Percentiles rank a stretch among this genome's conserved stretches.
These are phyloP conservation scores for Triops cancriformis DNA, from an alignment of 1,140 invertebrate species.

Conservation along the genomic window DNA sequence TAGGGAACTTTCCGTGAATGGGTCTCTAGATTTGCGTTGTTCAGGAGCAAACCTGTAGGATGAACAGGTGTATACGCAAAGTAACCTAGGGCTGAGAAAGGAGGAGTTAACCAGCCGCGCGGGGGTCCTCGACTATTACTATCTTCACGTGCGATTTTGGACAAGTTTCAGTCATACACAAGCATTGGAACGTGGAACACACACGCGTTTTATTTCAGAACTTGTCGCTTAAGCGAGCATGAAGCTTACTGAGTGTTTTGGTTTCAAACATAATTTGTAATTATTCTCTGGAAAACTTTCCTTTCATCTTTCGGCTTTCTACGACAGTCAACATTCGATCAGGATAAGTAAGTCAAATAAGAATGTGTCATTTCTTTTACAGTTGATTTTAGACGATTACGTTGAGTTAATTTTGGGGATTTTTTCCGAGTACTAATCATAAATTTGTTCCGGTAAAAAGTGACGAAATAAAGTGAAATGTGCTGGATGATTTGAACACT, in stretches of 20 bases:
- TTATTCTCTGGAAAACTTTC: no score
- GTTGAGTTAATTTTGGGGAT: no score
- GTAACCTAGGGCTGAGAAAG: background rate
- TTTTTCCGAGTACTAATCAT: no score
- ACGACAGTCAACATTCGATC: no score
- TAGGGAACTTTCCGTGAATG: background rate
- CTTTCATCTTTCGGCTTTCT: no score
- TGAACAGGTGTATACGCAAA: background rate
- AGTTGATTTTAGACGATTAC: no score
- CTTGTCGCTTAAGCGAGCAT: no score
- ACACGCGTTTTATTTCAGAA: background rate
- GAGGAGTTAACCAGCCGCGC: background rate
- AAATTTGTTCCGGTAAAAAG: background rate
- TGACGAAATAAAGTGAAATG: background rate
- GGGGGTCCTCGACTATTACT: background rate
- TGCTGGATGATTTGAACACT: background rate
- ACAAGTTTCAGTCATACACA: background rate
- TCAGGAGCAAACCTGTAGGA: background rate
- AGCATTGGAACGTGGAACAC: background rate
- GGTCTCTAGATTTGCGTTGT: background rate
- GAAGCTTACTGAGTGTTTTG: no score
- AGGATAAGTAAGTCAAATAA: no score
- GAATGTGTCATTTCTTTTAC: no score
- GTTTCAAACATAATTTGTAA: no score
- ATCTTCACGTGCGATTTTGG: background rate